Base-by-base conservation (phyloP, 2,888 invertebrate species). In the Malthinus seriepunctatus region DNA sequence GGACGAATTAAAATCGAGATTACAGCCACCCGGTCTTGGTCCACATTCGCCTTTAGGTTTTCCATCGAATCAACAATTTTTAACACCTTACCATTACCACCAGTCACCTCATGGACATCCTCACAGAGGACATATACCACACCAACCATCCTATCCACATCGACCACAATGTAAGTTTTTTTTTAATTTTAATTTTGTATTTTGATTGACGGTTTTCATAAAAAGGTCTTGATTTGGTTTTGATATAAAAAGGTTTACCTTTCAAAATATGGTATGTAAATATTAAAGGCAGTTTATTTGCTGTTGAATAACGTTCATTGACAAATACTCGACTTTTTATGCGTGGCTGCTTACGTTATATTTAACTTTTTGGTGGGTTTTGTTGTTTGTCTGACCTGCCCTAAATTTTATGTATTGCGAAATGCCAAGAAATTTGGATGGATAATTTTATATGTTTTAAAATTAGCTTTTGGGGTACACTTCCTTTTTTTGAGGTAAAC, bases 1-100 rank as follows among this genome's bases (percentile, higher is more conserved):
- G 14, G 88, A 95, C 79, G 93, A 94, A 80, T 83, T 93, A 74
- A 94, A 94, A 81, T 90, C 93, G 56, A 85, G 94, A 67, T 86
- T 94, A 69, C 93, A 93, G 79, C 91, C 91, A 69, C 63, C 74
- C 73, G 69, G 78, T 14, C 71, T 78, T 50, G 71, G 71, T 15
- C 70, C 72, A n/a, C 78, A 78, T 61, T 78, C 78, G 50, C 78
- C 79, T 10, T 74, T 78, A 44, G 74, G 73, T 64, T 69, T 71
- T 81, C 81, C 49, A 71, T 67, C 65, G 62, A 79, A 70, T 76
- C 80, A 70, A 74, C 82, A 77, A 76, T 86, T 88, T 81, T 84
- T 88, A 77, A 80, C 83, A 66, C 87, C 87, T 75, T 86, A 87
- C 80, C 87, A 87, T 55, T 62, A 62, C 80, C 87, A 85, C 77